These are phyloP conservation scores for Rhodinocichla rosea DNA, from an alignment of 2,113 vertebrate genomes.

Conservation along the genomic window DNA sequence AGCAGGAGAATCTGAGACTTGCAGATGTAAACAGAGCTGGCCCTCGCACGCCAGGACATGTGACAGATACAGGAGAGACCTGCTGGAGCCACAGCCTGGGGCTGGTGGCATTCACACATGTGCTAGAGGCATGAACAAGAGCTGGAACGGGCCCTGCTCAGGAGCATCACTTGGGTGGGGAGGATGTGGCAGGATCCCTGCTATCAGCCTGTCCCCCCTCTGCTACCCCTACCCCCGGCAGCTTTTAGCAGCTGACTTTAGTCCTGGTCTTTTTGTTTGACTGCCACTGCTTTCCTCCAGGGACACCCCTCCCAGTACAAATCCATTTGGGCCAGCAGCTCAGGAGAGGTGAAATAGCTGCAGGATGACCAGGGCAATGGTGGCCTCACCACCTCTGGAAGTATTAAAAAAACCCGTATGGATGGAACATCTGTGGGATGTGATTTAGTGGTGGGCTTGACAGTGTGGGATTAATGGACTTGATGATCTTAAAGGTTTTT, in stretches of 20 bases:
- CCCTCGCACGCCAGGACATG: neutral
- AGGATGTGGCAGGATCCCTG: neutral
- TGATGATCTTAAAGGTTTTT: neutral
- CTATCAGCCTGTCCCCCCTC: rapidly evolving
- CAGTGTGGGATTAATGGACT: neutral
- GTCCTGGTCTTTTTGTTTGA: neutral
- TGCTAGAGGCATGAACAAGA: neutral
- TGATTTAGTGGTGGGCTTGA: neutral
- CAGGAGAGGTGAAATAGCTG: neutral
- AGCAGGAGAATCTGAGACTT: neutral
- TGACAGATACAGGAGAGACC: neutral
- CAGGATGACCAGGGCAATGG: neutral
- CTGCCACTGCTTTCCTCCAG: neutral
- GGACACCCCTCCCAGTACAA: neutral
- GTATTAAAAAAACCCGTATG: neutral
- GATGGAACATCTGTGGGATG: neutral
- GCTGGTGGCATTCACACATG: neutral
- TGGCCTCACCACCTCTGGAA: neutral
- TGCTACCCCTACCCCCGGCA: rapidly evolving
- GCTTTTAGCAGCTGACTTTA: neutral
- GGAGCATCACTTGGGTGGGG: neutral
- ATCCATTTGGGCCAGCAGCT: neutral
- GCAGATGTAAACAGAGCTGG: neutral
- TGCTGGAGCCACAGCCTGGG: neutral
- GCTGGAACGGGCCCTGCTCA: neutral